phyloP scores from a whole-genome alignment of 2,888 invertebrate genomes.

The Bombylius major region DNA sequence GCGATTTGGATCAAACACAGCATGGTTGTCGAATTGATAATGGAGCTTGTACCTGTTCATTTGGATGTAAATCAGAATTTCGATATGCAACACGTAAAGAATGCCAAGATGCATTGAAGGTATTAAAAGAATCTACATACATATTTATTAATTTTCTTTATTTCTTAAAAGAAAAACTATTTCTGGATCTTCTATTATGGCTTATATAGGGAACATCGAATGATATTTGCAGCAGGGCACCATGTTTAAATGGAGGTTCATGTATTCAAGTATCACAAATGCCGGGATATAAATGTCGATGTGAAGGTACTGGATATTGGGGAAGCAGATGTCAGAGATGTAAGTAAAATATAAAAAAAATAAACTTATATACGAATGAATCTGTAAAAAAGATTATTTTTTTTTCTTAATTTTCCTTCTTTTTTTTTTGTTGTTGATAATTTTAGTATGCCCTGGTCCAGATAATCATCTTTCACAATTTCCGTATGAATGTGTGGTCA shows the following conservation, averaged over 20 bases:
- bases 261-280: slow-evolving; percentile 48
- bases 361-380: too few species aligned
- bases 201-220: slow-evolving; percentile 32
- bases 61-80: slow-evolving; percentile 48
- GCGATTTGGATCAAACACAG: slow-evolving; percentile 39
- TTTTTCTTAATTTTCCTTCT: not conserved
- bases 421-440: not conserved
- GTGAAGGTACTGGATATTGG: slow-evolving; percentile 49
- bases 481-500: slow-evolving; percentile 16
- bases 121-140: slow-evolving; percentile 22
- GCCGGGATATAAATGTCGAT: slow-evolving; percentile 47
- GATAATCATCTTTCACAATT: slow-evolving; percentile 6
- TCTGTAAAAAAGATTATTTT: not conserved
- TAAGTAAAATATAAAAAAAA: not conserved
- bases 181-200: not conserved
- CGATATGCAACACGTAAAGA: slow-evolving; percentile 43
- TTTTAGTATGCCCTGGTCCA: slow-evolving; percentile 12
- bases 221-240: slow-evolving; percentile 47
- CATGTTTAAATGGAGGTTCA: slow-evolving; percentile 46
- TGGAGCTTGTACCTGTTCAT: slow-evolving; percentile 45
- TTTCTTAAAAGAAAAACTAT: not conserved
- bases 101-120: slow-evolving; percentile 47
- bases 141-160: slow-evolving; percentile 5
- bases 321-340: slow-evolving; percentile 16
- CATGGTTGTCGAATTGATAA: slow-evolving; percentile 47